Percentiles rank a stretch among this genome's conserved stretches.
phyloP scores from a whole-genome alignment of 2,888 invertebrate species.

The Anarsia innoxiella region DNA sequence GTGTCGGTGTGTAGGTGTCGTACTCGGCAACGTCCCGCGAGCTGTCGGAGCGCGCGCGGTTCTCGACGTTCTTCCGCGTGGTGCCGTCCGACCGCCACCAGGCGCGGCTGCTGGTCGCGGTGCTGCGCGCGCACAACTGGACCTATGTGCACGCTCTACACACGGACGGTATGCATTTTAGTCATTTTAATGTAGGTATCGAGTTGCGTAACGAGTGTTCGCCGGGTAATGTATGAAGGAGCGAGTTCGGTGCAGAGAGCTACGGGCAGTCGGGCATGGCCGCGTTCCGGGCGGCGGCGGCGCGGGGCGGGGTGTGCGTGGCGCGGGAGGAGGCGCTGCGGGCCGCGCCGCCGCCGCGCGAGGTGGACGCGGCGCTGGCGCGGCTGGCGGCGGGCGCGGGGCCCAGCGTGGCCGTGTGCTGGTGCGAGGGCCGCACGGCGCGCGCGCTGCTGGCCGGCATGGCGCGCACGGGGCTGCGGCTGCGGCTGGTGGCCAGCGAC shows the following conservation, averaged over 20 bases:
- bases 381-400: constrained; percentile 48
- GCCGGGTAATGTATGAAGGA: too few relatives aligned
- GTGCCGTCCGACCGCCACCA: constrained; percentile 87
- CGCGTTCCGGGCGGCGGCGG: constrained; percentile 82
- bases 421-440: constrained; percentile 85
- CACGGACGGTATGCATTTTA: constrained; percentile 80
- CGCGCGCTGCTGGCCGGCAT: constrained; percentile 78
- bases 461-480: constrained; percentile 57
- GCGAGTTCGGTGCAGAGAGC: constrained; percentile 73
- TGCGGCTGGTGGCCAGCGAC: constrained; percentile 80
- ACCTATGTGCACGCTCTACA: constrained; percentile 83
- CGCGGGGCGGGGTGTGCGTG: constrained; percentile 80
- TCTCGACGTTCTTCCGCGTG: constrained; percentile 84
- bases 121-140: constrained; percentile 82
- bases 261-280: constrained; percentile 86
- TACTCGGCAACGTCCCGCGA: constrained; percentile 86
- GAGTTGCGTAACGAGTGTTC: too few relatives aligned
- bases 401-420: constrained; percentile 81
- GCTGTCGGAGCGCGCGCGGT: constrained; percentile 83
- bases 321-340: constrained; percentile 70
- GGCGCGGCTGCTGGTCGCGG: constrained; percentile 82
- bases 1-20: too few relatives aligned
- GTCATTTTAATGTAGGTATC: too few relatives aligned
- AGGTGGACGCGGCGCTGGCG: constrained; percentile 45
- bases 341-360: constrained; percentile 27